Conservation (phyloP, 1,140 invertebrate species). For the Chironomus tepperi region DNA sequence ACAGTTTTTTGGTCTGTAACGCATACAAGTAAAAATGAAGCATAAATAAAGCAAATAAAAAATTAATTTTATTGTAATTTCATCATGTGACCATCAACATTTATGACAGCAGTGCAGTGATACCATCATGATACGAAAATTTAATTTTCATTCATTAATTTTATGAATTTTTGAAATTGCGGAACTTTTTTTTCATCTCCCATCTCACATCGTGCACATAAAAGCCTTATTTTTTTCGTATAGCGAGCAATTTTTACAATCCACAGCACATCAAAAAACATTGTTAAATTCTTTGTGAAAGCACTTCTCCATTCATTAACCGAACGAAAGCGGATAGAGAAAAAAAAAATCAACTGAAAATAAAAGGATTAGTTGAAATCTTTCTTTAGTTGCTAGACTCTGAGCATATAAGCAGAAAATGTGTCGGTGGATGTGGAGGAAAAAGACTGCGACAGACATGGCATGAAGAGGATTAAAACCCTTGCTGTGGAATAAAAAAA, state of each 20-base stretch:
- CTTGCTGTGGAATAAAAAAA: background rate
- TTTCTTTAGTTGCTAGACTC: background rate
- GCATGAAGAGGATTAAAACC: slow-evolving; percentile 6
- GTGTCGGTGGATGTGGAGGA: background rate
- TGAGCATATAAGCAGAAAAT: background rate
- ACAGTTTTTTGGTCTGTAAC: no score
- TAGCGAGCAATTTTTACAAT: background rate
- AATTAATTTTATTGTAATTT: background rate
- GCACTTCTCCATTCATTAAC: background rate
- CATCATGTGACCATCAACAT: background rate
- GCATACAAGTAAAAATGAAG: background rate
- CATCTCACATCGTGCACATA: background rate
- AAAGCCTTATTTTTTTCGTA: background rate
- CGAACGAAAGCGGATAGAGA: background rate
- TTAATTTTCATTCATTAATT: slow-evolving; percentile 10
- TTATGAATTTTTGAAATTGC: background rate
- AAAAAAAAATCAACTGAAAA: slow-evolving; percentile 7
- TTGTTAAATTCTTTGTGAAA: background rate
- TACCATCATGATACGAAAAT: background rate
- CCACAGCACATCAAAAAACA: slow-evolving; percentile 1
- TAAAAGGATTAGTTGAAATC: background rate
- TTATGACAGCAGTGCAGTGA: background rate
- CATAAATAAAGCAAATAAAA: background rate
- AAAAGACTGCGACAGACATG: background rate
- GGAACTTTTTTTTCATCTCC: background rate